These are phyloP conservation scores for Druon quercuslanigerum DNA, from an alignment of 1,140 invertebrate species.

Conservation along the genomic window DNA sequence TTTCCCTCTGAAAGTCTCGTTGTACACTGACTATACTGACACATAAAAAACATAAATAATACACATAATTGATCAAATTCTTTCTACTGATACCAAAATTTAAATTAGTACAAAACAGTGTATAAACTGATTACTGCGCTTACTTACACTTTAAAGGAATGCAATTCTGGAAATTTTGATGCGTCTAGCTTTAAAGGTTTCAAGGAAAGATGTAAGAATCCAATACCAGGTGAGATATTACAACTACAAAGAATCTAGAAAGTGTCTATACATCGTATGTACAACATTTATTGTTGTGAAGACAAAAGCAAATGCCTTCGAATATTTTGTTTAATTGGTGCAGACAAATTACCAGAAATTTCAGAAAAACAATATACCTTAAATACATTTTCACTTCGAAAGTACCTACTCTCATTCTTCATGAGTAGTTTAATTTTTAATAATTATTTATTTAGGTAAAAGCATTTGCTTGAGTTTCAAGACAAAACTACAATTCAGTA, in stretches of 20 bases:
- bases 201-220: background rate
- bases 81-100: background rate
- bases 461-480: too few species aligned
- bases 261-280: too few species aligned
- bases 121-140: slow-evolving; percentile 13
- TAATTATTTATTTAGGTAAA: background rate
- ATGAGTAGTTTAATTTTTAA: background rate
- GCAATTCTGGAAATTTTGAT: slow-evolving; percentile 1
- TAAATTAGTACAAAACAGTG: background rate
- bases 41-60: background rate
- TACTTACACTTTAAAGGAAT: slow-evolving; percentile 22
- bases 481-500: background rate
- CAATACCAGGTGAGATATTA: background rate
- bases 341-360: background rate
- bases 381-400: background rate
- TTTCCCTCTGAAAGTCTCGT: slow-evolving; percentile 1
- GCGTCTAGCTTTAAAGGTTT: slow-evolving; percentile 16
- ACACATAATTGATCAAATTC: background rate
- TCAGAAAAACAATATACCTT: background rate
- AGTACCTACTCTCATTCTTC: background rate
- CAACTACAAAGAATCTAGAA: too few species aligned
- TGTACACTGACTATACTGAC: background rate
- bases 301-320: too few species aligned
- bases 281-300: too few species aligned
- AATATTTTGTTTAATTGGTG: too few species aligned